Percentiles rank a stretch among this genome's conserved stretches.
Conservation (phyloP, 2,797 vertebrate genomes). For the Centroberyx gerrardi region DNA sequence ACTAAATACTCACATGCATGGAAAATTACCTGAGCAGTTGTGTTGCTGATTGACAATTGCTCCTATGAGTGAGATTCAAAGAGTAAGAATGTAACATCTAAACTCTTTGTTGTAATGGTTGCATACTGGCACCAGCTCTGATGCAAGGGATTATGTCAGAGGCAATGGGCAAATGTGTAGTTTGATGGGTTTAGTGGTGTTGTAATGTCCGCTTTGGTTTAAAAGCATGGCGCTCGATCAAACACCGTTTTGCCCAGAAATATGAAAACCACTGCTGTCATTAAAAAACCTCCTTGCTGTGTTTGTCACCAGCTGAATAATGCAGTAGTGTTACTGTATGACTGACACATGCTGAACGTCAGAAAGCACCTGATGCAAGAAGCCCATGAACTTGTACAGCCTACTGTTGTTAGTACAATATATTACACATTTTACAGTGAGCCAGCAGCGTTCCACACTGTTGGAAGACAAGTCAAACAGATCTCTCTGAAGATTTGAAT, state of each 20-base stretch:
- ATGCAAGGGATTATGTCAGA: background rate
- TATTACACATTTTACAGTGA: background rate
- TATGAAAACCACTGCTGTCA: slow-evolving; percentile 73
- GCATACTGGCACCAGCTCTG: slow-evolving; percentile 1
- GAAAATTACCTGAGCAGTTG: slow-evolving; percentile 1
- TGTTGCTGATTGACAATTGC: slow-evolving; percentile 35
- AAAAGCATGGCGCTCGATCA: slow-evolving; percentile 9
- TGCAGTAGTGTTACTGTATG: background rate
- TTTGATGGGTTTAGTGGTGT: slow-evolving; percentile 21
- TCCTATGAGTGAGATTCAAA: slow-evolving; percentile 44
- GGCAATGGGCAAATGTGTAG: slow-evolving; percentile 8
- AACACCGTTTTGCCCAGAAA: slow-evolving; percentile 24
- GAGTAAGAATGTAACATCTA: slow-evolving; percentile 49
- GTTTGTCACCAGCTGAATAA: background rate
- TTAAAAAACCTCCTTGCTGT: slow-evolving; percentile 4
- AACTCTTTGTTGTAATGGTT: slow-evolving; percentile 44
- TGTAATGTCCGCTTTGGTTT: slow-evolving; percentile 27
- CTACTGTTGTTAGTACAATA: slow-evolving; percentile 21
- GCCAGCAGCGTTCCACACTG: background rate
- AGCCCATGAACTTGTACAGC: background rate
- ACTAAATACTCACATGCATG: slow-evolving; percentile 19
- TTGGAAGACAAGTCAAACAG: slow-evolving; percentile 1
- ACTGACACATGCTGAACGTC: background rate
- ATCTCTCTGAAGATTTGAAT: background rate
- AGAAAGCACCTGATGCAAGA: background rate